Evolutionary conservation across 2,888 invertebrate genomes (phyloP), one percentile per base, ranked within the genome.

Genomic region (Bruchidius siliquastri): DNA sequence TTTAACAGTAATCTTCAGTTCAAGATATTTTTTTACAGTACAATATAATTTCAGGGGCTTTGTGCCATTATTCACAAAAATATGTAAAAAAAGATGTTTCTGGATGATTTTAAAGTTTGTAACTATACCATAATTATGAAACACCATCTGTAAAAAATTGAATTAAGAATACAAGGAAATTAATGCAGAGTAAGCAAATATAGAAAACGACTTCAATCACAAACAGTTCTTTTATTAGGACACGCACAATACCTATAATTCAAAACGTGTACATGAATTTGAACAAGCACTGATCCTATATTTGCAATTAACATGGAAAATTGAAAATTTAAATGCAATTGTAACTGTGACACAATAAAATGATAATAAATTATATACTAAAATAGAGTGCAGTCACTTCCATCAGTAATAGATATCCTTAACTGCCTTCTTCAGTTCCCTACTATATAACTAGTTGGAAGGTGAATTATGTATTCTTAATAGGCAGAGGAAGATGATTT

Each of bases 211-310:
- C 13, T 71, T 67, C 67, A 74, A 69, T 67, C 74, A 74, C 74
- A 76, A 76, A 77, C 22, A 75, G 71, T 72, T 72, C 73, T 79
- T 81, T 79, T 80, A 80, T 79, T 80, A 79, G 79, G 79, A 79
- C 79, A 79, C 79, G 77, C 80, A 79, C 81, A 80, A 81, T 79
- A 81, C 77, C 78, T 77, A 80, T 78, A 79, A 79, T 49, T 49
- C 49, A 49, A 49, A 49, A 49, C 3, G 13, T 49, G 49, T 49
- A 49, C 10, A 49, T 18, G 49, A 49, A 49, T 13, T 49, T 49
- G 49, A 49, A 49, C 49, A 49, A 49, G 49, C 49, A 49, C 18
- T 49, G 49, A 49, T 1, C 49, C 26, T 26, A 49, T 13, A 49
- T 1, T 49, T 49, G 49, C 49, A 49, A 49, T 13, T 13, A 49